Base-by-base conservation (phyloP, 2,113 vertebrate genomes). In the Athene cunicularia region DNA sequence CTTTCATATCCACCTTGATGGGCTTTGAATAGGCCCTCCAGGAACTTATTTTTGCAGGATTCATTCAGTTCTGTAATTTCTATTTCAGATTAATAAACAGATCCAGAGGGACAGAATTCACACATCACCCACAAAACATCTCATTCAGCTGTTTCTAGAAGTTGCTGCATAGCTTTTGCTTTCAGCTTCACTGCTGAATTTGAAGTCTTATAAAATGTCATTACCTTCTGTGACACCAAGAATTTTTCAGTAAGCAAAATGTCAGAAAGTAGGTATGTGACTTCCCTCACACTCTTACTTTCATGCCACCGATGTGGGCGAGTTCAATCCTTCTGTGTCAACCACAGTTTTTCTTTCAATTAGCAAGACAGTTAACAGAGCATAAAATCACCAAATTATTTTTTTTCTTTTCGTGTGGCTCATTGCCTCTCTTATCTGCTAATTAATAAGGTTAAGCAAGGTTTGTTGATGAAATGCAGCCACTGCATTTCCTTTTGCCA, bases 181-280 rank as follows among this genome's bases (percentile, higher is more conserved):
- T 96, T 95, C 56, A 89, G 62, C 52, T 56, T 95, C 14, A 5
- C 53, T 35, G 71, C 72, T 92, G 56, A 80, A 75, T 75, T 67
- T 72, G 87, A 92, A 88, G 47, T 70, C 55, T 93, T 89, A 88
- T 59, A 73, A 97, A 95, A 95, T 94, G 70, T 88, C 64, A 79
- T 96, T 92, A 74, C 83, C 32, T 95, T 91, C 80, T 80, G 86
- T n/a, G 41, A 53, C 86, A 87, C 33, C 68, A 60, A 37, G 64
- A 81, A 67, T 79, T 91, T 68, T 91, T 49, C 70, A 70, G 62
- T 85, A 95, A 95, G 92, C 86, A 92, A 93, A 97, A 96, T 95
- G 80, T 81, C 80, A 94, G 72, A 70, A 45, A 74, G n/a, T 52
- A 96, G 32, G 16, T 71, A 37, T 68, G 13, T 3, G 64, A 94